Base-by-base conservation (phyloP, 30 jellyfish, hydroid and myxozoan species). In the Cassiopea andromeda region DNA sequence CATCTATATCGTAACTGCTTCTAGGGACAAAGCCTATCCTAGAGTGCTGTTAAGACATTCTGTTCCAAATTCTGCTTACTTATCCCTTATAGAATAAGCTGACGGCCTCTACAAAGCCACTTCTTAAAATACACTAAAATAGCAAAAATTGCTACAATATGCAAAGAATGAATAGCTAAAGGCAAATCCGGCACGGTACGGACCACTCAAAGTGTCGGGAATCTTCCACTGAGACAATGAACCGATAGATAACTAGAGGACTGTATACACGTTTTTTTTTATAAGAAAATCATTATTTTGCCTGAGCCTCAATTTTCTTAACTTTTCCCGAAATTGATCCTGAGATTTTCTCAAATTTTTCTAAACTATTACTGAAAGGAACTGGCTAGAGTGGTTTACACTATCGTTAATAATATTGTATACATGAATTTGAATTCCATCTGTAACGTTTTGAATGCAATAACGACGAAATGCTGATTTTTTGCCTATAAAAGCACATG, bases 141-240 rank as follows among this genome's bases (percentile, higher is more conserved):
- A 18, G 16, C 9, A 18, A 17, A 7, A 75, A 19, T 16, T 18
- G 16, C 61, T 44, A 46, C 58, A 48, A 38, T 44, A 6, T 10
- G 46, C 2, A 75, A 75, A 48, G 38, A 18, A 75, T 10, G 12
- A 44, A 10, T 46, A 44, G 12, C 44, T 57, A 18, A 17, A 19
- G 15, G 50, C 44, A 17, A 38, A 43, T 43, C 67, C 84, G 67
- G 58, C 17, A 7, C 61, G 84, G 66, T 75, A 9, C 61, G 84
- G 84, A 75, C 84, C 84, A 75, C 84, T 75, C 84, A 75, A 75
- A 75, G 84, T 75, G 84, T 75, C 66, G 84, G 58, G 84, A 75
- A 75, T 7, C 67, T 75, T 8, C 64, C 64, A 27, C 64, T 54
- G 12, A 54, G 10, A 54, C 64, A 57, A 17, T 75, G 47, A 48